Base-by-base conservation (phyloP, 2,888 invertebrate species). In the Acleris literana region DNA sequence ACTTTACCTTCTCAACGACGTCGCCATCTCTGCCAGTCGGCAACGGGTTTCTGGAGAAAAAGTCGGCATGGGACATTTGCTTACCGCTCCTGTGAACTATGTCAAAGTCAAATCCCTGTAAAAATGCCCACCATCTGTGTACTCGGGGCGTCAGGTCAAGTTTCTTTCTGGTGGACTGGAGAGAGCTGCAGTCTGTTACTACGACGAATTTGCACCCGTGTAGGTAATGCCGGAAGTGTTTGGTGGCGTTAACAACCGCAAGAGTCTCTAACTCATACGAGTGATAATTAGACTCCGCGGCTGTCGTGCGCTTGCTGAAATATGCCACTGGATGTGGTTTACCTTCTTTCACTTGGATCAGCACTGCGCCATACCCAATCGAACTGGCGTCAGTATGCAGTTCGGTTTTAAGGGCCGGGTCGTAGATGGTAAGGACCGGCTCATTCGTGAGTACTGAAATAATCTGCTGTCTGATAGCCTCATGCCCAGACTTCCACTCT, bases 81-180 rank as follows among this genome's bases (percentile, higher is more conserved):
- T 60, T 60, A n/a, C 60, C 60, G 18, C 22, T n/a, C 16, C 51
- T 11, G 13, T 61, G 43, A 9, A 52, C 16, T 11, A 61, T 44
- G 13, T 61, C 60, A 17, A 61, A 61, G 4, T 61, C 44, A 44
- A 61, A 61, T 5, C 17, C 20, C 20, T 61, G 60, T 1, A 61
- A 39, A 11, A 53, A 60, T 4, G 25, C 43, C 52, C 60, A 60
- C 60, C 60, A 60, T 16, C 60, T 43, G 17, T 60, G 60, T 3
- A 53, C 60, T 2, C 60, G 22, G 0, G 60, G 52, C 4, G 60
- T 60, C 3, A 60, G 17, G 13, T 53, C 60, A 1, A 44, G 1
- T 13, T 52, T 60, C 3, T 7, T 43, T 17, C 43, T 13, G 0
- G 60, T 52, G 2, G 60, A 29, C 25, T 53, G 52, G 1, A 60